Conservation (phyloP, 1,140 invertebrate species). For the Diorhabda carinulata region DNA sequence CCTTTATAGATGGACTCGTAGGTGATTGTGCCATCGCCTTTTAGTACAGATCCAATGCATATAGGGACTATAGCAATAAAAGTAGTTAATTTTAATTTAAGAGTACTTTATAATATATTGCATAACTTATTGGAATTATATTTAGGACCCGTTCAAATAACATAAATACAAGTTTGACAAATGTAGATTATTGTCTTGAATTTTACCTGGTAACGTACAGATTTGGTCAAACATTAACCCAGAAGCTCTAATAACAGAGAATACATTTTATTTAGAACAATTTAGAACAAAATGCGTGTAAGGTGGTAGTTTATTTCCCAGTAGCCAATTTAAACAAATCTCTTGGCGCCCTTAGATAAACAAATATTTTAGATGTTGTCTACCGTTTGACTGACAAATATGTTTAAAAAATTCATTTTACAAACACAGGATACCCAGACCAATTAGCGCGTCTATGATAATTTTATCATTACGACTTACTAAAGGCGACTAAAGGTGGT, state of each 20-base stretch:
- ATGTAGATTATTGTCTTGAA: too few relatives aligned
- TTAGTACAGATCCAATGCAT: too few relatives aligned
- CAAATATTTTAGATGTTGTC: conserved; percentile 7
- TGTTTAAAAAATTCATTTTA: not conserved
- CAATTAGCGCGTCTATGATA: conserved; percentile 3
- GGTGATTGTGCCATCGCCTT: too few relatives aligned
- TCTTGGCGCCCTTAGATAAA: conserved; percentile 4
- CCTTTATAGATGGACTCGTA: too few relatives aligned
- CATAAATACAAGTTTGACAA: too few relatives aligned
- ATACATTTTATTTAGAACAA: not conserved
- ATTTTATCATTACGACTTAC: conserved; percentile 6
- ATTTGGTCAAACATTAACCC: not conserved
- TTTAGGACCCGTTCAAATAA: too few relatives aligned
- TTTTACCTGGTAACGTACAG: too few relatives aligned
- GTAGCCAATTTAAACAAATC: conserved; percentile 6
- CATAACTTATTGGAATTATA: too few relatives aligned
- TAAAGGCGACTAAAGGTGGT: not conserved
- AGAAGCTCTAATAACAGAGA: not conserved
- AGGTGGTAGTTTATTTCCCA: conserved; percentile 1
- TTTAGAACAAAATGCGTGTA: conserved; percentile 3
- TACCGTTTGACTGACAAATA: conserved; percentile 4
- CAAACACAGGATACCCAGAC: conserved; percentile 3
- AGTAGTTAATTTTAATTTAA: too few relatives aligned
- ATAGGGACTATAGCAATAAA: too few relatives aligned
- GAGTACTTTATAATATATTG: too few relatives aligned